Evolutionary conservation across 2,797 vertebrate species (phyloP), one percentile per base, ranked within the genome.

Genomic region (Enoplosus armatus): DNA sequence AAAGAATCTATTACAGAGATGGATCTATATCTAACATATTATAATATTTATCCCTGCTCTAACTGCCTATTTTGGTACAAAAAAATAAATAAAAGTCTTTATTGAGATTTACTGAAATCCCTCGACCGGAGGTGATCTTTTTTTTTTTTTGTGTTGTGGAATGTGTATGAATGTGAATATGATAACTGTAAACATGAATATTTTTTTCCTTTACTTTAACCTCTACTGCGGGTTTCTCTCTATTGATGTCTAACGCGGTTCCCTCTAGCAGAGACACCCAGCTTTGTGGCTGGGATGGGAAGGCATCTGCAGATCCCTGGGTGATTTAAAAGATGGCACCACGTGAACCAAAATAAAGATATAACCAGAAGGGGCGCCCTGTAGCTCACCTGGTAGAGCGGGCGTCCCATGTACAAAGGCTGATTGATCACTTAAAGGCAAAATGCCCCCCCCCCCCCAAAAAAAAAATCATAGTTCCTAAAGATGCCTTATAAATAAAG

Each of bases 21-120:
- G 87, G 86, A 90, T 90, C 86, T 93, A 92, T 92, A 92, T 97
- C 97, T 96, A 97, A 97, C 95, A 95, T 96, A 94, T 90, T 90
- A 86, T 93, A 88, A 92, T 97, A 98, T 98, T 97, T 97, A 98
- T 98, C 97, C 97, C 97, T 97, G 94, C 95, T 95, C 97, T 97
- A 94, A 98, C 97, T 98, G 98, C 97, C 97, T 99, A 99, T 99
- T 99, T 99, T 99, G 97, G 97, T 99, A 98, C 97, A 85, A 92
- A 80, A 69, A 91, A 77, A 69, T 68, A 73, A 90, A 90, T 96
- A 96, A 96, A 96, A 92, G 95, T 96, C 95, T 96, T 96, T 96
- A 96, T 96, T 95, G 95, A 98, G 95, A 96, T 96, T 97, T 96
- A 95, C 95, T 96, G 96, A 95, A 97, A 95, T 95, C 96, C 94